Evolutionary conservation across 2,113 vertebrate species (phyloP), one percentile per base, ranked within the genome.

Genomic region (Bolborhynchus lineola): DNA sequence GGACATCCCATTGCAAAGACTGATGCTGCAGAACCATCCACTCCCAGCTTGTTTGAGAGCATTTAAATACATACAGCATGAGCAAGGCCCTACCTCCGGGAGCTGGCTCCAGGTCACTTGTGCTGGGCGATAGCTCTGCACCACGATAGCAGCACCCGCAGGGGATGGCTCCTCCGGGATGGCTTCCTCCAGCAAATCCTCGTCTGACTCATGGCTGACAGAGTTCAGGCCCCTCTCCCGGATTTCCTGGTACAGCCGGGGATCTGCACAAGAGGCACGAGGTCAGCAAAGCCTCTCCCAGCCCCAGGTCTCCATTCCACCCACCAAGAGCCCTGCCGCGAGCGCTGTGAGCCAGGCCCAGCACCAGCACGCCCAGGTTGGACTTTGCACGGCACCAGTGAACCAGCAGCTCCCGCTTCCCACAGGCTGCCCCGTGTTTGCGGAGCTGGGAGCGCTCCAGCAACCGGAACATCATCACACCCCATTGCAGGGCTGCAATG

Each of bases 81-180:
- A 59, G 57, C 57, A 59, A 11, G 63, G 3, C 47, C 94, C 82
- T 90, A 99, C 99, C 99, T 99, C 98, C 0, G 98, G 99, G 25
- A 99, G 98, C 93, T 99, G 99, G 97, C 99, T 99, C 99, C 99
- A 99, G 81, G 98, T 99, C 50, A 99, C 91, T 83, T 99, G 99
- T 0, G 96, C 97, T 0, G 98, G 98, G 47, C 98, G 98, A 92
- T 99, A 99, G 97, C 79, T 99, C 97, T 98, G 98, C 86, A 99
- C 98, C 95, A 99, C 98, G 2, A 99, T 99, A 41, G 94, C 52
- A 9, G 98, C 28, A 6, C 98, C 98, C 5, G 82, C 81, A 4
- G 68, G 96, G 2, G 84, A 97, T 0, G 92, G 63, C 29, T 98
- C 98, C 17, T 97, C 96, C 0, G 98, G 97, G 87, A 92, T 75